These are phyloP conservation scores for Xestoiulus laeticollis DNA, from an alignment of 2,888 invertebrate species.

Conservation along the genomic window DNA sequence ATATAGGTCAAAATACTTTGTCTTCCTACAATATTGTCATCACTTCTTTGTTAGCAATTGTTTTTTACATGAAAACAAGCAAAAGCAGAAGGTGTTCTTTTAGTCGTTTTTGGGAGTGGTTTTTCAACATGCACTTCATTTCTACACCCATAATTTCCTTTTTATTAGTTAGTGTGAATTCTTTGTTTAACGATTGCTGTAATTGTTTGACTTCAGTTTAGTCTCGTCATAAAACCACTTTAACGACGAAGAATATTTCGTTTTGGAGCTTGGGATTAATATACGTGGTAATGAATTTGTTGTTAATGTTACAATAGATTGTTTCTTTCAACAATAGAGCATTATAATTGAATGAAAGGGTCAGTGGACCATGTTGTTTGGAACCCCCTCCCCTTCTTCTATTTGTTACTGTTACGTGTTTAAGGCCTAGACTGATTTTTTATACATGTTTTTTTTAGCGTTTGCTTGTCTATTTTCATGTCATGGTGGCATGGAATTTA, in stretches of 20 bases:
- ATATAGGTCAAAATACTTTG: slow-evolving; percentile 29
- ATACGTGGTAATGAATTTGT: slow-evolving; percentile 29
- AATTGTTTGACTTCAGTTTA: slow-evolving; percentile 25
- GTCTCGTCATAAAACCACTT: slow-evolving; percentile 24
- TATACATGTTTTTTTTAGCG: not conserved
- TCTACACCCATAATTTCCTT: not conserved
- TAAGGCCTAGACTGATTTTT: not conserved
- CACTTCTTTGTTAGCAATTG: slow-evolving; percentile 2
- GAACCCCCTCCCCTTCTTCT: not conserved
- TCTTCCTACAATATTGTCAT: slow-evolving; percentile 27
- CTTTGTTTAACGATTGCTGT: slow-evolving; percentile 41
- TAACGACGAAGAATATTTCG: slow-evolving; percentile 39
- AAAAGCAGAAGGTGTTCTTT: slow-evolving; percentile 25
- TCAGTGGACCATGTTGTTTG: not conserved
- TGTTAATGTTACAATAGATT: slow-evolving; percentile 43
- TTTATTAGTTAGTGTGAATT: slow-evolving; percentile 34
- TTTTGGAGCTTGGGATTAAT: slow-evolving; percentile 30
- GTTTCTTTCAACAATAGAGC: slow-evolving; percentile 31
- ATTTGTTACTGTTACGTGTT: not conserved
- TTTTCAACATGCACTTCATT: slow-evolving; percentile 3
- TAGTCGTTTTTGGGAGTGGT: slow-evolving; percentile 23
- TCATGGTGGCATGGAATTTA: not conserved
- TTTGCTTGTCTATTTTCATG: not conserved
- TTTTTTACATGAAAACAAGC: not conserved
- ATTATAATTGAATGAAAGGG: slow-evolving; percentile 41